Evolutionary conservation across 2,888 invertebrate species (phyloP), one percentile per base, ranked within the genome.

Genomic region (Oscheius sp.): DNA sequence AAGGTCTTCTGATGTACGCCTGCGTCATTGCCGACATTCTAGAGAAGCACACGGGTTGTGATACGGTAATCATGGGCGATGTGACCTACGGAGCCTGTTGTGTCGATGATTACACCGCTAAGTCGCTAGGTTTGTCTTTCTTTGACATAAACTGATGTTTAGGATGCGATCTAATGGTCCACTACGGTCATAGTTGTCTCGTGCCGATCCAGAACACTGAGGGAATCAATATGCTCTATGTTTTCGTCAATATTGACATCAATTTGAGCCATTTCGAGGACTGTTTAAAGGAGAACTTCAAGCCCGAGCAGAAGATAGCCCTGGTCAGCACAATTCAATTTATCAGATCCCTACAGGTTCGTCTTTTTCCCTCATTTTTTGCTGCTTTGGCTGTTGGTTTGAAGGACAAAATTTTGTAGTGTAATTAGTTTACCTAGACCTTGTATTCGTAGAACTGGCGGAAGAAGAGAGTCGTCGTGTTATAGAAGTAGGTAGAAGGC

Each of bases 61-160:
- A 97, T 85, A 94, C 94, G 0, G 93, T 98, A 63, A 96, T 99
- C 78, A 95, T 99, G 95, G 98, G 96, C 7, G 99, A 99, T 91
- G 97, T 99, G 21, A 98, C 99, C 0, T 99, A 99, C 89, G 99
- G 99, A 51, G 99, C 99, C 0, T 99, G 99, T 90, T 99, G 99
- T 90, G 93, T 99, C 11, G 99, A 99, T 89, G 99, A 99, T 91
- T 94, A 93, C 89, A 96, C 96, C 0, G 97, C 98, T 0, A 92
- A 93, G 85, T 94, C 96, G 0, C 91, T 99, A 48, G 94, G 86
- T 85, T 70, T 32, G 73, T 51, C 5, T 60, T 33, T 66, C 9
- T 35, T n/a, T 11, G 35, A 2, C 29, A 32, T 9, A 51, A 2
- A 13, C 42, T n/a, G 11, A 42, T 55, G n/a, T 73, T 42, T 66